phyloP scores from a whole-genome alignment of 1,140 invertebrate species.

The Monomorium pharaonis region DNA sequence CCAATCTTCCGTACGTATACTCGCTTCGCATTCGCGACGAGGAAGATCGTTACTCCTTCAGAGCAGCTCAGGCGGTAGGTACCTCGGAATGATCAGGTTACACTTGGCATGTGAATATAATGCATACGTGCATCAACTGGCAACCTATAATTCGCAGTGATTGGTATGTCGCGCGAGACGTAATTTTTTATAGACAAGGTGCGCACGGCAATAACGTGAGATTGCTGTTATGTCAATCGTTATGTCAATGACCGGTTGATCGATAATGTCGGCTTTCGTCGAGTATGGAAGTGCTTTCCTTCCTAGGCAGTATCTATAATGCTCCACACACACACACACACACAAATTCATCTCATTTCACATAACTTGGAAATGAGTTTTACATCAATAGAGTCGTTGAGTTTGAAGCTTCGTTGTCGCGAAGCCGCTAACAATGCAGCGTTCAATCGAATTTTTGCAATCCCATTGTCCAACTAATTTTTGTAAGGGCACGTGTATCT shows the following conservation, averaged over 20 bases:
- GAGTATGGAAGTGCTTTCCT: not conserved
- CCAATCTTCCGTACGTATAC: not conserved
- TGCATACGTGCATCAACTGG: not conserved
- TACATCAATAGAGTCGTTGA: not conserved
- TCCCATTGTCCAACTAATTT: not conserved
- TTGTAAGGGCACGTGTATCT: not conserved
- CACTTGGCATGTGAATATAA: constrained; percentile 7
- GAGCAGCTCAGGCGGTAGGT: constrained; percentile 57
- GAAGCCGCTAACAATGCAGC: not conserved
- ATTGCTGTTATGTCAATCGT: not conserved
- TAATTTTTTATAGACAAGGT: not conserved
- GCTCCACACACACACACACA: too few relatives aligned
- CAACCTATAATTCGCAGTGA: not conserved
- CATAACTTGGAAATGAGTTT: not conserved
- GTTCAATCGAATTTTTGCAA: not conserved
- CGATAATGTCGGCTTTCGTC: too few relatives aligned
- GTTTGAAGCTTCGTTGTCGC: not conserved
- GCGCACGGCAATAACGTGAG: not conserved
- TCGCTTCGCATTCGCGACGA: not conserved
- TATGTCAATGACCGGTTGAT: too few relatives aligned
- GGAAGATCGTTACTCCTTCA: constrained; percentile 58
- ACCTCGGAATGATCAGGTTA: constrained; percentile 28
- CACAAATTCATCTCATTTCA: not conserved
- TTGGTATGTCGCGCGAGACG: constrained; percentile 22
- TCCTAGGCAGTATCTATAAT: not conserved